Evolutionary conservation across 2,888 invertebrate genomes (phyloP).

Genomic region (Anthophora plumipes): DNA sequence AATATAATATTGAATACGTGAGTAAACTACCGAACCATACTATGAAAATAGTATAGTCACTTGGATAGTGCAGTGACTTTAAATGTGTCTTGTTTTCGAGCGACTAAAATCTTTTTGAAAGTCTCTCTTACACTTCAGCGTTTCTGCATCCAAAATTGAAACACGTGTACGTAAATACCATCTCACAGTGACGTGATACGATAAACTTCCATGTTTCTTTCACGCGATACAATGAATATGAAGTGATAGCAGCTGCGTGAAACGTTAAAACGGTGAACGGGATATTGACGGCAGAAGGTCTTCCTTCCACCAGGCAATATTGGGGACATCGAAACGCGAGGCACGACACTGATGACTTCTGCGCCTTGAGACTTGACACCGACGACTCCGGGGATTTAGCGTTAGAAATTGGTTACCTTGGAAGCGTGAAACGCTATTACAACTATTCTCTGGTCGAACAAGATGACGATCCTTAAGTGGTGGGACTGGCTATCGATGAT

Average conservation of each 20-base stretch:
- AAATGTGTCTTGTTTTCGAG: too few relatives aligned
- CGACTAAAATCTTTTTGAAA: too few relatives aligned
- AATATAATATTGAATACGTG: too few relatives aligned
- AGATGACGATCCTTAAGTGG: background rate
- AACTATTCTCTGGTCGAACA: background rate
- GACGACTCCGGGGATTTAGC: conserved; percentile 34
- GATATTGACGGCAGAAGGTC: conserved; percentile 4
- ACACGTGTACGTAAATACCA: background rate
- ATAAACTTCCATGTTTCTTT: background rate
- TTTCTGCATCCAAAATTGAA: too few relatives aligned
- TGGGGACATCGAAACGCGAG: conserved; percentile 11
- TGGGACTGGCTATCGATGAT: background rate
- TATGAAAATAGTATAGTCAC: too few relatives aligned
- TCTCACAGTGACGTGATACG: background rate
- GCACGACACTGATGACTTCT: conserved; percentile 36
- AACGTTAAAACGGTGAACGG: conserved; percentile 13
- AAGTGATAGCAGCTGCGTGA: background rate
- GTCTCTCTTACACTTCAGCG: too few relatives aligned
- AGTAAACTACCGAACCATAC: too few relatives aligned
- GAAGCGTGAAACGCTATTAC: conserved; percentile 13
- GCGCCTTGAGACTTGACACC: conserved; percentile 38
- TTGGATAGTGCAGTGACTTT: too few relatives aligned
- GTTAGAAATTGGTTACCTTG: conserved; percentile 43
- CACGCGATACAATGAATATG: background rate
- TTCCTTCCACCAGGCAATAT: conserved; percentile 33